These are phyloP conservation scores for Martes martes DNA, from an alignment of 2,113 vertebrate species.

Conservation along the genomic window DNA sequence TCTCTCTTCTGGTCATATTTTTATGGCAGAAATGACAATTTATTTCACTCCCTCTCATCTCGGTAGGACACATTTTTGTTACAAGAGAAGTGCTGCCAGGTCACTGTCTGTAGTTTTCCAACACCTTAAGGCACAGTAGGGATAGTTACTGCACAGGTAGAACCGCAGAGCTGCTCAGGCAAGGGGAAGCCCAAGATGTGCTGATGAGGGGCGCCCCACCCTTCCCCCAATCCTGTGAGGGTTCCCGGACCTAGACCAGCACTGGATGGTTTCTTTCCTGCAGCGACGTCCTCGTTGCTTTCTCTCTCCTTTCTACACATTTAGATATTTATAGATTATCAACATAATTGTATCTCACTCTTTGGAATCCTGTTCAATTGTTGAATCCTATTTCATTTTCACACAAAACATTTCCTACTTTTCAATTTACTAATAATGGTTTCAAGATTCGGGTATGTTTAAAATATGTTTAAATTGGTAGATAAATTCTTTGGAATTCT, in stretches of 20 bases:
- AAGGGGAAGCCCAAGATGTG: rapidly evolving
- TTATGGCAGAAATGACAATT: not conserved
- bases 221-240: rapidly evolving
- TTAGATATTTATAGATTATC: not conserved
- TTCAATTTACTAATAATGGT: not conserved
- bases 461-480: not conserved
- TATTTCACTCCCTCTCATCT: not conserved
- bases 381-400: not conserved
- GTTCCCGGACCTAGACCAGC: too few species aligned
- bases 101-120: not conserved
- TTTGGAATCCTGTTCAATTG: not conserved
- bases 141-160: rapidly evolving
- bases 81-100: not conserved
- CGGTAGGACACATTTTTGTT: not conserved
- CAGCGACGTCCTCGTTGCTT: rapidly evolving
- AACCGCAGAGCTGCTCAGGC: rapidly evolving
- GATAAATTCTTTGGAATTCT: not conserved
- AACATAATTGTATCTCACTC: not conserved
- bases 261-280: not conserved
- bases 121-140: rapidly evolving
- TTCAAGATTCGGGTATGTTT: not conserved
- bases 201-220: rapidly evolving
- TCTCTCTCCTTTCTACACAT: not conserved
- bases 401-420: not conserved
- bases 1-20: not conserved